Base-by-base conservation (phyloP, 2,888 invertebrate species). In the Hypsopygia costalis region DNA sequence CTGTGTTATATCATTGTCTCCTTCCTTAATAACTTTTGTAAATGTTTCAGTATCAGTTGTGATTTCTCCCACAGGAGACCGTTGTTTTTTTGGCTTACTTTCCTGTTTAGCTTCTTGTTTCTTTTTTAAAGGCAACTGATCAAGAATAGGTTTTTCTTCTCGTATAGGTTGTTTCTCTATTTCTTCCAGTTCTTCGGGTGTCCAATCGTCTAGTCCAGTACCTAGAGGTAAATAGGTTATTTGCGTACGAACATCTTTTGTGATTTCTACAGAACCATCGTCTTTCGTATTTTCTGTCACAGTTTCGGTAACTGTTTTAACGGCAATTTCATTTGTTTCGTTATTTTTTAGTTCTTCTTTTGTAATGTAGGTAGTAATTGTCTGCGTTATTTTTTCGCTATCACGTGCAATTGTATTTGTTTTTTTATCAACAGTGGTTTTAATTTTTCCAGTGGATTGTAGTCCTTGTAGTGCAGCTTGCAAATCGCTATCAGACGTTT, bases 171-270 rank as follows among this genome's bases (percentile, higher is more conserved):
- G 70, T 55, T 81, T 77, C 51, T 79, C 77, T 27, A 82, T 74
- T 69, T 81, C 70, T 49, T 80, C 78, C 43, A 83, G 55, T 44
- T 85, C 77, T 65, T 87, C 86, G 25, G 86, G 81, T 27, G 88
- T 79, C 80, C 81, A 86, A 51, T 89, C 87, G 41, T 89, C 89
- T 32, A 89, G 55, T 0, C 76, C 65, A 6, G 83, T 83, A 9
- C 89, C 89, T 10, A 77, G 58, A 9, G 89, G 89, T 39, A 89
- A 67, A 51, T 89, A 89, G 4, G 87, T 88, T 22, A 89, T 83
- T 69, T 87, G 85, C 32, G 87, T 88, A 22, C 81, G 77, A 8
- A 87, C 66, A 47, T 90, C 89, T 68, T 88, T 89, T 1, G 86
- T 86, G 4, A 81, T 85, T 64, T 90, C 88, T 34, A 81, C 56